A percentile compares a stretch with the other conserved stretches of the same genome.
phyloP scores from a whole-genome alignment of 2,113 vertebrate species.

The Salvelinus alpinus region DNA sequence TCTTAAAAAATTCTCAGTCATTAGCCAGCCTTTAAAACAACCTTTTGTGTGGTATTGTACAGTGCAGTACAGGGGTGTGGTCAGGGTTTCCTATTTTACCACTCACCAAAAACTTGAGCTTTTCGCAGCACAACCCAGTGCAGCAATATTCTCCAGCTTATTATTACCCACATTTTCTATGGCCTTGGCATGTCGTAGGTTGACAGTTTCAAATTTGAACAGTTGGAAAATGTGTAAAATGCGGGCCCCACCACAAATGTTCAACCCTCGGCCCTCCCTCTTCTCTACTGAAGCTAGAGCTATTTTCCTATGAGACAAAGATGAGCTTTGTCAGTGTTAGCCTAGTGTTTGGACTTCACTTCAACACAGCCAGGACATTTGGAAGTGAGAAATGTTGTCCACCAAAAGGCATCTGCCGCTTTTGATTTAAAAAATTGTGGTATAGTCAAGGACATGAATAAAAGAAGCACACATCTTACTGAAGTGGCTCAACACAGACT shows the following conservation, averaged over 20 bases:
- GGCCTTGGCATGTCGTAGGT: slow-evolving; percentile 47
- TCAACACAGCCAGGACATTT: slow-evolving; percentile 8
- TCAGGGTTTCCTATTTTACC: slow-evolving; percentile 54
- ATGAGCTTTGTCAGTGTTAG: slow-evolving; percentile 36
- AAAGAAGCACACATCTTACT: slow-evolving; percentile 7
- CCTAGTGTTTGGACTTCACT: too few relatives aligned
- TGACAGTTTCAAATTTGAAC: slow-evolving; percentile 40
- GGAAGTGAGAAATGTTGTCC: slow-evolving; percentile 24
- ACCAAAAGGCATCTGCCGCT: not conserved
- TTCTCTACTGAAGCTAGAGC: slow-evolving; percentile 20
- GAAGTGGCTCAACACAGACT: not conserved
- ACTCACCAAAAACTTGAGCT: slow-evolving; percentile 50
- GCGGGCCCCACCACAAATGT: slow-evolving; percentile 35
- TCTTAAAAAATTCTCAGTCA: slow-evolving; percentile 34
- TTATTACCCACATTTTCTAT: slow-evolving; percentile 52
- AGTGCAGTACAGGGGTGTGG: slow-evolving; percentile 55
- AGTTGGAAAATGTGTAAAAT: slow-evolving; percentile 42
- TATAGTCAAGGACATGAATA: not conserved
- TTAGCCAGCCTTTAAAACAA: slow-evolving; percentile 32
- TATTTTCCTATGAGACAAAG: slow-evolving; percentile 49
- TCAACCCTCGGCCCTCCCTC: slow-evolving; percentile 29
- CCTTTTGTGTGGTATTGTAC: slow-evolving; percentile 35
- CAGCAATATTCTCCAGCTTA: not conserved
- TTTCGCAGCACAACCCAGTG: slow-evolving; percentile 47
- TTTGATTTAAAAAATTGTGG: slow-evolving; percentile 9